These are phyloP conservation scores for Coregonus ussuriensis DNA, from an alignment of 2,797 vertebrate genomes.

Conservation along the genomic window DNA sequence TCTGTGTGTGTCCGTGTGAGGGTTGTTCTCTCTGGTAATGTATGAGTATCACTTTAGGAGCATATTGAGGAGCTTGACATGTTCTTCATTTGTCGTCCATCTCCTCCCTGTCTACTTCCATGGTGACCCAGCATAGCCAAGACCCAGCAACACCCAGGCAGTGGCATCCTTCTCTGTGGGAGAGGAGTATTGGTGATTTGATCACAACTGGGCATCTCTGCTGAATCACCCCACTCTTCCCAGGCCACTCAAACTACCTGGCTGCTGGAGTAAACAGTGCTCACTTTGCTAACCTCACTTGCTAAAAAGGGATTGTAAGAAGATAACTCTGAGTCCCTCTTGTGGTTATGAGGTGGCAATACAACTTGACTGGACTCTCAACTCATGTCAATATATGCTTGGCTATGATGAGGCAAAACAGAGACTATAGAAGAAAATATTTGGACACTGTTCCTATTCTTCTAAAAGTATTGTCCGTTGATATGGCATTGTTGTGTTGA, in stretches of 20 bases:
- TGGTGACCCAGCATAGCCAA: background rate
- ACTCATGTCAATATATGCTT: background rate
- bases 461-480: too few relatives aligned
- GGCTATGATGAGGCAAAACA: background rate
- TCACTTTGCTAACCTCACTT: background rate
- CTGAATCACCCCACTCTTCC: background rate
- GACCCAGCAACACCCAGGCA: background rate
- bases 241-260: background rate
- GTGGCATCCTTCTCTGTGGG: background rate
- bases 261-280: background rate
- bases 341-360: background rate
- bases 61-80: background rate
- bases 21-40: too few relatives aligned
- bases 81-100: background rate
- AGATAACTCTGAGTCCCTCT: background rate
- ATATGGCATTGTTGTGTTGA: too few relatives aligned
- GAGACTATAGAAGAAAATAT: background rate
- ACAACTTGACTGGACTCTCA: background rate
- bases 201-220: background rate
- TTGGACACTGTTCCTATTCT: too few relatives aligned
- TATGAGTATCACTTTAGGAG: too few relatives aligned
- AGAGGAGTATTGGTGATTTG: background rate
- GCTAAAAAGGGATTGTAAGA: background rate
- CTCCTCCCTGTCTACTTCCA: background rate
- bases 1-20: conserved; percentile 10